A percentile compares a stretch with the other conserved stretches of the same genome.
Conservation (phyloP, 2,888 invertebrate species). For the Digitonthophagus gazella region DNA sequence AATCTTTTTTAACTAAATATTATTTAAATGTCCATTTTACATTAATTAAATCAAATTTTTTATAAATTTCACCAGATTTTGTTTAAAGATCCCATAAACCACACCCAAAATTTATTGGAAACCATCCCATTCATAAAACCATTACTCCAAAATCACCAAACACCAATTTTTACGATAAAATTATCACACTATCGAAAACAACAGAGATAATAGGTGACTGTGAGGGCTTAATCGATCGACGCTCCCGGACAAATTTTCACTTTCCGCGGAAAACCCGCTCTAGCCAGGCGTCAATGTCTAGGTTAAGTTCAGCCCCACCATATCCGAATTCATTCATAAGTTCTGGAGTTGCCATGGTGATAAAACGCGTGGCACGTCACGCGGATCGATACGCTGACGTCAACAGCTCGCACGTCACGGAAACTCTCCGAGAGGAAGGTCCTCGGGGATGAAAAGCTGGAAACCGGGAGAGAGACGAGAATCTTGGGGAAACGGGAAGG, state of each 20-base stretch:
- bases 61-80: too few relatives aligned
- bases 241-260: not conserved
- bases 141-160: too few relatives aligned
- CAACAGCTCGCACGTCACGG: not conserved
- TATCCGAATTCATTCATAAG: not conserved
- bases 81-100: too few relatives aligned
- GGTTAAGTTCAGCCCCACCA: not conserved
- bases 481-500: not conserved
- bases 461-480: too few relatives aligned
- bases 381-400: not conserved
- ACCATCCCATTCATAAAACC: too few relatives aligned
- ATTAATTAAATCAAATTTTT: too few relatives aligned
- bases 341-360: not conserved
- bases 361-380: not conserved
- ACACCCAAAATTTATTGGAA: too few relatives aligned
- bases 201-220: too few relatives aligned
- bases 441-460: not conserved
- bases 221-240: not conserved
- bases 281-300: not conserved
- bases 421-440: not conserved
- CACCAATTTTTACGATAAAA: too few relatives aligned
- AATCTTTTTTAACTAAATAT: too few relatives aligned
- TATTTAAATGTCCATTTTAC: too few relatives aligned
- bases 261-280: not conserved
- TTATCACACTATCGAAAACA: too few relatives aligned